Evolutionary conservation across 2,888 invertebrate species (phyloP), one percentile per base, ranked within the genome.

Genomic region (Drosophila borborema): DNA sequence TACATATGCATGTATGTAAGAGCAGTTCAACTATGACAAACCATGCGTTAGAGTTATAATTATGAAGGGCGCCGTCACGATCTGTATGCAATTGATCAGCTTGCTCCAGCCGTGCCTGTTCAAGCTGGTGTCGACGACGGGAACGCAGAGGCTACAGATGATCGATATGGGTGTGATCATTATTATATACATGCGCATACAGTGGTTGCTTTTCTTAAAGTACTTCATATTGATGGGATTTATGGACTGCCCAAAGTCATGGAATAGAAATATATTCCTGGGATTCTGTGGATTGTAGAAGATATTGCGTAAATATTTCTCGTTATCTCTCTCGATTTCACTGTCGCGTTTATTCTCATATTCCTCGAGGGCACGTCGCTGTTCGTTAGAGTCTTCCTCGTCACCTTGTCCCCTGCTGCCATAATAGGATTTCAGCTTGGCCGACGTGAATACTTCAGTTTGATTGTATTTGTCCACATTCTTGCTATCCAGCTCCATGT

Each of bases 81-180:
- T 65, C 59, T 91, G 90, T 5, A 83, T 38, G 20, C 84, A 90
- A 46, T 90, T 91, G 43, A 90, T 74, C 18, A 92, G 36, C 71
- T 92, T 92, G 38, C 85, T 86, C 92, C 91, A 92, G 2, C 91
- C 92, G 54, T 91, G 89, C 40, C 81, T 82, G 9, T 80, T 78
- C 53, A 43, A 31, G 23, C n/a, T 82, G 80, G 58, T 84, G 43
- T 91, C 81, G 14, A 91, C 86, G 14, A 73, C 53, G 1, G 91
- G 92, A n/a, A 91, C 78, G 1, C 83, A 62, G 0, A 86, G 3
- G 0, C 48, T 46, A 28, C 88, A 59, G 0, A 78, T 0, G 3
- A 89, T 28, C 0, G 66, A 65, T 8, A 89, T 49, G 0, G 91
- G 91, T 0, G 72, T 51, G 10, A 72, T 64, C 2, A 82, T 0